Evolutionary conservation across 1,140 invertebrate genomes (phyloP), one percentile per base, ranked within the genome.

Genomic region (Drosophila persimilis): DNA sequence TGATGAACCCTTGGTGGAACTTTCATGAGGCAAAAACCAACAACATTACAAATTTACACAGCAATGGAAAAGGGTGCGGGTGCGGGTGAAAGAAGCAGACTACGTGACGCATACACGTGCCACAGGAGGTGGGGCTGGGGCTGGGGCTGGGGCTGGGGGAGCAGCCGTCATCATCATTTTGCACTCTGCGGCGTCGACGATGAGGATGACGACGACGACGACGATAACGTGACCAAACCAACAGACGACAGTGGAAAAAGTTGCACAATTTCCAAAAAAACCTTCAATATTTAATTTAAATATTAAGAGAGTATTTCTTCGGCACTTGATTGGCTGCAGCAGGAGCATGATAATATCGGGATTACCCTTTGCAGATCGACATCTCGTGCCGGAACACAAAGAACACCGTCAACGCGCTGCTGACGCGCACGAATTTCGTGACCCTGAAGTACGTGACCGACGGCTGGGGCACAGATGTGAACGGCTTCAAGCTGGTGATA

Each of bases 381-480:
- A 93, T 98, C 63, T 97, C 96, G 44, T 98, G 97, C 92, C 95
- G 96, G 58, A 97, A 97, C 92, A 98, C 97, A 53, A 95, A 96
- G 90, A 94, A 96, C 92, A 95, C 95, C 72, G 95, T 98, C 54
- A 96, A 96, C 60, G 95, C 95, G 59, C 95, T 98, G 91, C 96
- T 96, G 92, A 98, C 97, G 35, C 94, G 96, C 76, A 97, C 96
- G 89, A 98, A 98, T 93, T 97, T 97, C 92, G 96, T 98, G 47
- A 98, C 97, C 22, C 94, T 98, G 70, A 97, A 97, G 92, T 98
- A 98, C 93, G 95, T 97, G 84, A 98, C 97, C 43, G 97, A 98
- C 92, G 94, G 94, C 83, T 98, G 97, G 96, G 97, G 97, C 54
- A 97, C 96, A 55, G 95, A 96, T 90, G 94, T 95, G 73, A 97